phyloP scores from a whole-genome alignment of 2,888 invertebrate species.

The Dromius quadrimaculatus region DNA sequence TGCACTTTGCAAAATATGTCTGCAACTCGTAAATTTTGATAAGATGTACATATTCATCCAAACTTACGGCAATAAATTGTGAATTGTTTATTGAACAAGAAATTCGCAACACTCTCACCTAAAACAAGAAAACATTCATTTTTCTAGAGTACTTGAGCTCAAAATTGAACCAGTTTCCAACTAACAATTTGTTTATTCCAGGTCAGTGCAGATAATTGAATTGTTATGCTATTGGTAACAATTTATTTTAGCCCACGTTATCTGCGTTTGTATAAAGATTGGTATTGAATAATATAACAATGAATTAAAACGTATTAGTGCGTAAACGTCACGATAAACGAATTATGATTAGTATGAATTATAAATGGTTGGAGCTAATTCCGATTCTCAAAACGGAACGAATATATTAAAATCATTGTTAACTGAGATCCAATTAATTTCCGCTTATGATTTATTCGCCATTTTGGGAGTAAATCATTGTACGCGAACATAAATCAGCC shows the following conservation, averaged over 20 bases:
- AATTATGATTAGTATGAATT: constrained; percentile 32
- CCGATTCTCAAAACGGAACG: constrained; percentile 30
- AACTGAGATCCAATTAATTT: constrained; percentile 49
- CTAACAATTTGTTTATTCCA: no score
- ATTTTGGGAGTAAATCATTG: constrained; percentile 43
- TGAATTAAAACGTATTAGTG: constrained; percentile 23
- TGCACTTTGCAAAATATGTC: constrained; percentile 45
- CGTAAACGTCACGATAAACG: constrained; percentile 19
- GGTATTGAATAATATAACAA: constrained; percentile 13
- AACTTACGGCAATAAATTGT: no score
- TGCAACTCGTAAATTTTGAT: constrained; percentile 44
- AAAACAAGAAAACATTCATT: no score
- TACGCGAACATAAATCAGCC: constrained; percentile 31
- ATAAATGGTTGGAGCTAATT: constrained; percentile 39
- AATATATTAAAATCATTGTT: constrained; percentile 49
- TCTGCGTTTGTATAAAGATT: no score
- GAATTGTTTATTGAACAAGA: no score
- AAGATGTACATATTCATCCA: no score
- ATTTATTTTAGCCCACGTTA: no score
- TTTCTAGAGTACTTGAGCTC: no score
- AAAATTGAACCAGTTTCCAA: no score
- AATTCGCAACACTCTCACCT: no score
- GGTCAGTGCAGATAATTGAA: no score
- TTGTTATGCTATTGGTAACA: no score
- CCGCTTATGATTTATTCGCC: constrained; percentile 45